Evolutionary conservation across 2,888 invertebrate species (phyloP), one percentile per base, ranked within the genome.

Genomic region (Linyphia triangularis): DNA sequence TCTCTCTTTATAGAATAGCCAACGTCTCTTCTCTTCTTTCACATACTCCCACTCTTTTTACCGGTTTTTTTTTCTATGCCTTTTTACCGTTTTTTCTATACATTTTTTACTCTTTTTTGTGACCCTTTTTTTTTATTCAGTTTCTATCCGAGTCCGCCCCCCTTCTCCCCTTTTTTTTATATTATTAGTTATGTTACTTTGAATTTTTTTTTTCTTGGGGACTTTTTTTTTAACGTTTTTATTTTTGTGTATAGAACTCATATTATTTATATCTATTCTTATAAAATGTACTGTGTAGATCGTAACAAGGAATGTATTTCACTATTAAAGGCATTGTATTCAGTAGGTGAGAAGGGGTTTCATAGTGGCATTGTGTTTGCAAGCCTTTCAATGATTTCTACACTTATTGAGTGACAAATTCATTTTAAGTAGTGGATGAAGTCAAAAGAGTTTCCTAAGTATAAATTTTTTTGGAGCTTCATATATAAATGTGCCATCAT

Each of bases 1-100:
- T 70, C 13, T 51, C n/a, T 82, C 72, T 88, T 81, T 75, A 88
- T 88, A 88, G 86, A 88, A 88, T 75, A 81, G 86, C 75, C 81
- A 83, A n/a, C 51, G n/a, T 67, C 65, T 84, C 65, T 75, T 61
- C 57, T 69, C 43, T 19, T 70, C 26, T 51, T 61, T 75, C 30
- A 40, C 33, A 43, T 63, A 16, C 63, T 40, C 61, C 40, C 61
- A 72, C 72, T 28, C 30, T 40, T 61, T 13, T 2, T n/a, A n/a
- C n/a, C n/a, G n/a, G 28, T 65, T 65, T 65, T 65, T 30, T n/a
- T 65, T 30, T 30, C 65, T 65, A 40, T 57, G 69, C 59, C 61
- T 61, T 67, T 73, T 70, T 72, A 33, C 61, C 59, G 19, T 30
- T 63, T 30, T 22, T 19, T n/a, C 19, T 5, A 57, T 30, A 51